Evolutionary conservation across 2,888 invertebrate species (phyloP).

Genomic region (Parochlus steinenii): DNA sequence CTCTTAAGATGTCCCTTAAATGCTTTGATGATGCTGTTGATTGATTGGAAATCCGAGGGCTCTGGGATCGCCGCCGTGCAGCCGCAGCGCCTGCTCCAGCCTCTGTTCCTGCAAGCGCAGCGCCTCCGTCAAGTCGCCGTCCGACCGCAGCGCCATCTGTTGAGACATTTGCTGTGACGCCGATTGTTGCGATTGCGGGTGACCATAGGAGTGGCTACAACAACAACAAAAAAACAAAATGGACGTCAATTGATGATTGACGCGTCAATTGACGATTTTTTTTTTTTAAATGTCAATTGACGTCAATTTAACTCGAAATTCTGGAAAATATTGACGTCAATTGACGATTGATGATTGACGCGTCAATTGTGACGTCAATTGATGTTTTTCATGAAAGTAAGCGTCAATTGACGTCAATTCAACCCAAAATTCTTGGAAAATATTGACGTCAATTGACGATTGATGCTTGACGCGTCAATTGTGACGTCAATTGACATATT

Average conservation of each 20-base stretch:
- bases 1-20: slow-evolving; percentile 32
- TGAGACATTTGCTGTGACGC: not conserved
- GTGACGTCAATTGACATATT: too few species aligned
- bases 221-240: too few species aligned
- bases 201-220: too few species aligned
- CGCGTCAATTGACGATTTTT: slow-evolving; percentile 4
- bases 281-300: slow-evolving; percentile 15
- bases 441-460: too few species aligned
- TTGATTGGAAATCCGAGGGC: slow-evolving; percentile 58
- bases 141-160: slow-evolving; percentile 32
- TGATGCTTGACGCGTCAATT: too few species aligned
- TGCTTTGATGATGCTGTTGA: slow-evolving; percentile 26
- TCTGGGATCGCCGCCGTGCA: slow-evolving; percentile 61
- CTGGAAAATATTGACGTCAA: too few species aligned
- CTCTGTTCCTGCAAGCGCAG: slow-evolving; percentile 60
- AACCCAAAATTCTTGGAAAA: too few species aligned
- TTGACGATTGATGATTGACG: too few species aligned
- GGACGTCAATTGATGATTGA: slow-evolving; percentile 14
- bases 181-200: slow-evolving; percentile 6
- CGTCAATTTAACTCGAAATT: too few species aligned
- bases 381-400: too few species aligned
- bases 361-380: too few species aligned
- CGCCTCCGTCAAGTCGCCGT: slow-evolving; percentile 54
- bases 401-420: too few species aligned
- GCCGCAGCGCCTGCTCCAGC: slow-evolving; percentile 63